phyloP scores from a whole-genome alignment of 2,113 vertebrate species.

The Apaloderma vittatum region DNA sequence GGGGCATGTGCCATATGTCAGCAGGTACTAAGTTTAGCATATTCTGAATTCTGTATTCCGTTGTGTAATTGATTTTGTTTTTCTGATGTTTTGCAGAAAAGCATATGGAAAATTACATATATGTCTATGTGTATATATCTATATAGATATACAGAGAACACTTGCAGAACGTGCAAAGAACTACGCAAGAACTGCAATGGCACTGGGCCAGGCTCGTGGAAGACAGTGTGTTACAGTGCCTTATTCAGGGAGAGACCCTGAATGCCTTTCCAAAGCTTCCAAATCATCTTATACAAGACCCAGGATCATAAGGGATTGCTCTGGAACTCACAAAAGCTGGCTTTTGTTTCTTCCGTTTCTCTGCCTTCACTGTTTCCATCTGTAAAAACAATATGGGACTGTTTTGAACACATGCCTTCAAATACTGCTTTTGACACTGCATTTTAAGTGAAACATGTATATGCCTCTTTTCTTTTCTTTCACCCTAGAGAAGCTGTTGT shows the following conservation, averaged over 20 bases:
- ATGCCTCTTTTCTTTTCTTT: constrained; percentile 34
- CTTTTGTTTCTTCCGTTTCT: constrained; percentile 77
- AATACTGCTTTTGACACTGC: constrained; percentile 49
- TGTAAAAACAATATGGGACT: constrained; percentile 63
- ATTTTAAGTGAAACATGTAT: constrained; percentile 51
- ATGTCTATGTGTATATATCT: constrained; percentile 49
- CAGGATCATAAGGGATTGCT: constrained; percentile 67
- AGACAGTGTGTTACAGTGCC: constrained; percentile 56
- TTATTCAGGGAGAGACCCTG: constrained; percentile 59
- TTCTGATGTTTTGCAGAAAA: constrained; percentile 68
- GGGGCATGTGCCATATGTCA: not conserved
- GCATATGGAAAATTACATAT: constrained; percentile 50
- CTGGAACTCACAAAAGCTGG: constrained; percentile 79
- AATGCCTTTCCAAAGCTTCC: constrained; percentile 70
- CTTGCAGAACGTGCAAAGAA: constrained; percentile 62
- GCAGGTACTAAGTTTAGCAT: not conserved
- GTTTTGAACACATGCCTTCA: constrained; percentile 42
- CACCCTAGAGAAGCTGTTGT: constrained; percentile 31
- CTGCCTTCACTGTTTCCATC: constrained; percentile 55
- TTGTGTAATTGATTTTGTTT: constrained; percentile 23
- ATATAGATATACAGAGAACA: constrained; percentile 62
- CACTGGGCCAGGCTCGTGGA: constrained; percentile 52
- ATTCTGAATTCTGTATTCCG: not conserved
- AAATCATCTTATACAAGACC: constrained; percentile 70
- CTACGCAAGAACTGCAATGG: not conserved